Evolutionary conservation across 2,888 invertebrate genomes (phyloP), one percentile per base, ranked within the genome.

Genomic region (Limnephilus marmoratus): DNA sequence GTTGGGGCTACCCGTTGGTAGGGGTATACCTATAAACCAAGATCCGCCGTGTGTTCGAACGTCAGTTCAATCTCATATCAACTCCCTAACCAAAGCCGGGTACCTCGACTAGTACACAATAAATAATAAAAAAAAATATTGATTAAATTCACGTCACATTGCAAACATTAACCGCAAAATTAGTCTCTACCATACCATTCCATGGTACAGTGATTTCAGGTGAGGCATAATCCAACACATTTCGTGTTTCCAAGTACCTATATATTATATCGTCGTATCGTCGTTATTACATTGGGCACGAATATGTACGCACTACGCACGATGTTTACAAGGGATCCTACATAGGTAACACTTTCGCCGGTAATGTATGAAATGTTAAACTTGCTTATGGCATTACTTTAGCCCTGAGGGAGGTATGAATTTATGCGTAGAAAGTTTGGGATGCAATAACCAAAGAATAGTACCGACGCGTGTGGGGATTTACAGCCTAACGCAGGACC

Each of bases 341-440:
- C 87, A 53, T 68, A 89, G 88, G 88, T 87, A 87, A 80, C 81
- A 80, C 80, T 89, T 89, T 18, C 81, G 9, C 37, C 80, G n/a
- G 81, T 80, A 81, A 89, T 89, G 81, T 81, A 89, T 89, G 88
- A 89, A 89, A 89, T 81, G 88, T 89, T 87, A 89, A 89, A 89
- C 88, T 34, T 89, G 81, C 37, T 81, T 89, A 89, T 89, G 88
- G 88, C 80, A n/a, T 80, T 89, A 89, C 88, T 80, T 89, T 24
- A 37, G 37, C 37, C 88, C 45, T 89, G n/a, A 68, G 88, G 88
- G 88, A 89, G 24, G 88, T 68, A 87, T 87, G 53, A 87, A 87
- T 87, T 68, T 87, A 45, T 49, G 87, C 7, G 29, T 31, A 53
- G 31, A 29, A 87, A 49, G 29, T 87, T 87, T 18, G 53, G 45